phyloP scores from a whole-genome alignment of 2,888 invertebrate species.

The Exephanes ischioxanthus region DNA sequence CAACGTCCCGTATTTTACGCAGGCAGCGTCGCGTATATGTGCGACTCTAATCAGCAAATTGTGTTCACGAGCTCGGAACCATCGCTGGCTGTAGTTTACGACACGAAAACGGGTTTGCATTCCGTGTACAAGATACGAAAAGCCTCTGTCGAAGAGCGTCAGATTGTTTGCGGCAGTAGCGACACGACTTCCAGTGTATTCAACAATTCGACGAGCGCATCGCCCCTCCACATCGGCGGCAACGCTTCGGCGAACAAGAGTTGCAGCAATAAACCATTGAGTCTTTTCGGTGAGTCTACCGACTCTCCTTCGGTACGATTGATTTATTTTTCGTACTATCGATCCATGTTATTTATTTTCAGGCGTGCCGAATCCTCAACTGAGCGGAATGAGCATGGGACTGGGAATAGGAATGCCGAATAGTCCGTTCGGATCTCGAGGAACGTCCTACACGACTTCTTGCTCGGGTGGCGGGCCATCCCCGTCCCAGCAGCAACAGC shows the following conservation, averaged over 20 bases:
- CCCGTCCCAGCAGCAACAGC: slow-evolving; percentile 76
- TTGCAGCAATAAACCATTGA: slow-evolving; percentile 77
- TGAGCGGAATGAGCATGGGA: slow-evolving; percentile 73
- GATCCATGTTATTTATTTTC: slow-evolving; percentile 6
- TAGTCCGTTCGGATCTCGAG: slow-evolving; percentile 80
- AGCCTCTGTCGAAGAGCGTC: slow-evolving; percentile 90
- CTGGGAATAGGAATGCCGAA: slow-evolving; percentile 71
- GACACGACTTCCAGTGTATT: slow-evolving; percentile 78
- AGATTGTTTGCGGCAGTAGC: slow-evolving; percentile 87
- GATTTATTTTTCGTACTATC: neutral
- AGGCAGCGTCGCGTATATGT: slow-evolving; percentile 84
- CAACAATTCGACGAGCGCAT: slow-evolving; percentile 77
- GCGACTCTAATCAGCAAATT: slow-evolving; percentile 87
- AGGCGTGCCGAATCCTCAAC: slow-evolving; percentile 78
- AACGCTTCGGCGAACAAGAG: slow-evolving; percentile 77
- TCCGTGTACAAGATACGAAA: slow-evolving; percentile 93
- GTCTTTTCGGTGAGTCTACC: slow-evolving; percentile 78
- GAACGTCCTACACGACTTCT: slow-evolving; percentile 80
- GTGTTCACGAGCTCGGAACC: slow-evolving; percentile 92
- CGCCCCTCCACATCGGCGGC: slow-evolving; percentile 75
- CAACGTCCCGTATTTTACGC: slow-evolving; percentile 50
- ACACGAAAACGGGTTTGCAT: slow-evolving; percentile 91
- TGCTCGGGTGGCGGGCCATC: slow-evolving; percentile 79
- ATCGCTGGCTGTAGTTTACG: slow-evolving; percentile 93
- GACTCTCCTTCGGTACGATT: neutral